These are phyloP conservation scores for Speoplatyrhinus poulsoni DNA, from an alignment of 2,113 vertebrate species.

Conservation along the genomic window DNA sequence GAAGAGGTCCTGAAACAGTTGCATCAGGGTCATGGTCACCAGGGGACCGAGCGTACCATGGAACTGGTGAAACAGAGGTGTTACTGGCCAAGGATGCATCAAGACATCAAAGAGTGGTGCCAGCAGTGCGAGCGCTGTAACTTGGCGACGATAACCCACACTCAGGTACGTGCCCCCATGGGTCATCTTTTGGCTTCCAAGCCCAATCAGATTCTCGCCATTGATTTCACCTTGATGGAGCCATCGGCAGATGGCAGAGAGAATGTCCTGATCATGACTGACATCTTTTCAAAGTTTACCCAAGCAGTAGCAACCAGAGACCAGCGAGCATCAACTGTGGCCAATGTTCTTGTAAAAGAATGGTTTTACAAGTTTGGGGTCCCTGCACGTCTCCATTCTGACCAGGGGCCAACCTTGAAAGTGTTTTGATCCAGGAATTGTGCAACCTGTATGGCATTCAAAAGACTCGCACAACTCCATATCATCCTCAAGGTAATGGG, in stretches of 20 bases:
- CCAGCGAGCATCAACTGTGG: background rate
- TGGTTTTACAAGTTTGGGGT: slow-evolving; percentile 2
- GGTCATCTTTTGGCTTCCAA: slow-evolving; percentile 1
- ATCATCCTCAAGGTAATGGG: background rate
- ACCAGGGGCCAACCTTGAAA: slow-evolving; percentile 8
- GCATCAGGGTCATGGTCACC: slow-evolving; percentile 20
- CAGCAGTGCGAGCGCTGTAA: background rate
- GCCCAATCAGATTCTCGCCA: slow-evolving; percentile 13
- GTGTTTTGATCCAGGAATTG: no score
- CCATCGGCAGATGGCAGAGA: slow-evolving; percentile 4
- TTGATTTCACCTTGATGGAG: slow-evolving; percentile 1
- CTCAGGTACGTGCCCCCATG: slow-evolving; percentile 4
- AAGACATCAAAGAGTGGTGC: background rate
- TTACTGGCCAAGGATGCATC: background rate
- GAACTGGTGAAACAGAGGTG: background rate
- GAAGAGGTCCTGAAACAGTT: background rate
- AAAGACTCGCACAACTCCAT: background rate
- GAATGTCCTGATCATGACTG: slow-evolving; percentile 4
- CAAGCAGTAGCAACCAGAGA: background rate
- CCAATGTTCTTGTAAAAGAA: background rate
- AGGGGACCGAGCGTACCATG: slow-evolving; percentile 3
- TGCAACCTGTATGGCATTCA: no score
- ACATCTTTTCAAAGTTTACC: slow-evolving; percentile 5
- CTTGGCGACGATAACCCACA: background rate
- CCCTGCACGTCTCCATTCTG: background rate